Evolutionary conservation across 2,797 vertebrate genomes (phyloP), one percentile per base, ranked within the genome.

Genomic region (Helarctos malayanus): DNA sequence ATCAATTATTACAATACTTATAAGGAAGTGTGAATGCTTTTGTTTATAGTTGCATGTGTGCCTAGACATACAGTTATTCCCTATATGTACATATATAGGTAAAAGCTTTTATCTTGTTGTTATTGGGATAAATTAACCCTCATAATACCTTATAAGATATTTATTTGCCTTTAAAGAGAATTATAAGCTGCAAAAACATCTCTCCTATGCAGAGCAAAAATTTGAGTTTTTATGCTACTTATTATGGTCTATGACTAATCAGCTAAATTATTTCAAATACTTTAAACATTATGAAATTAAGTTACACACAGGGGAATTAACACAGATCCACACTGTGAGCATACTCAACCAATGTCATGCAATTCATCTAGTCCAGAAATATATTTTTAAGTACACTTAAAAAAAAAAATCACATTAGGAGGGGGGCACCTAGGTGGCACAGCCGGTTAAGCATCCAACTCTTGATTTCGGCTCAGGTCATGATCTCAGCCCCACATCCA

Each of bases 201-300:
- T 19, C 3, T 23, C 38, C 25, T 68, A 25, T 56, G 14, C 19
- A 61, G 1, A 91, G 32, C 54, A 86, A 91, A 95, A 91, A 41
- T 41, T n/a, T 69, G 27, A 85, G n/a, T 65, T 94, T 27, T 71
- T 32, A 21, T 76, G 18, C 65, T 93, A 75, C 35, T 73, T 61
- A 92, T 47, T 65, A 57, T 15, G 21, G 5, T 29, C n/a, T 90
- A 56, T 35, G 29, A 79, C 18, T 45, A 84, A 68, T 71, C 12
- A 94, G 10, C 52, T 92, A 80, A 87, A 84, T 76, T 96, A 84
- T 32, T 92, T 78, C 41, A 76, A 96, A 59, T 65, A 91, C 6
- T 88, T 87, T 63, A 94, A 81, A 69, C 16, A 78, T 49, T 71
- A 56, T 76, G 63, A 69, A 82, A 73, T 92, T 63, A 92, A 87